phyloP scores from a whole-genome alignment of 2,797 vertebrate genomes.

The Heliangelus exortis region DNA sequence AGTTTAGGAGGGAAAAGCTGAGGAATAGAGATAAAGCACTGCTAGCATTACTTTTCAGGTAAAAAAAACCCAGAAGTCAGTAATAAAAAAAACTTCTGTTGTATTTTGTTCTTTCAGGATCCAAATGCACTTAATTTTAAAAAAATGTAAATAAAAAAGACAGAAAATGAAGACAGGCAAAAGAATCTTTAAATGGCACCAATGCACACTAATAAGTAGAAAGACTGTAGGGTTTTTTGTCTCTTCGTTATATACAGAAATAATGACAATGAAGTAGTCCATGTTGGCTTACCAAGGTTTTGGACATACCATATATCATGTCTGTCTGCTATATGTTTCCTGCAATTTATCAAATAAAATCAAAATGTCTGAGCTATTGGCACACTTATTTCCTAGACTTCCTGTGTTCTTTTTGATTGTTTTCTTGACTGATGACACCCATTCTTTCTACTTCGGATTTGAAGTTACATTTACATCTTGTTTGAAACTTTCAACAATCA shows the following conservation, averaged over 20 bases:
- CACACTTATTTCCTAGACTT: not conserved
- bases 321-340: not conserved
- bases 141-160: no score
- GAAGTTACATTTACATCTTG: not conserved
- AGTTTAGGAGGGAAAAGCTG: not conserved
- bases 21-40: not conserved
- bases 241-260: not conserved
- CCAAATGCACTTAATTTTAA: not conserved
- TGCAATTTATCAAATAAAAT: slow-evolving; percentile 14
- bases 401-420: not conserved
- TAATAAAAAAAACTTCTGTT: not conserved
- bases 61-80: not conserved
- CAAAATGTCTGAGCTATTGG: not conserved
- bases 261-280: rapidly evolving
- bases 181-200: not conserved
- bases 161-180: not conserved
- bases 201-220: not conserved
- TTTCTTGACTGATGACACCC: slow-evolving; percentile 1
- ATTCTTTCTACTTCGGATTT: not conserved
- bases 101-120: not conserved
- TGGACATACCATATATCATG: not conserved
- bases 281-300: not conserved
- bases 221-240: not conserved
- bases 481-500: not conserved
- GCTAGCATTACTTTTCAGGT: not conserved